A percentile compares a stretch with the other conserved stretches of the same genome.
Evolutionary conservation across 2,113 vertebrate species (phyloP).

Genomic region (Crotalus horridus): DNA sequence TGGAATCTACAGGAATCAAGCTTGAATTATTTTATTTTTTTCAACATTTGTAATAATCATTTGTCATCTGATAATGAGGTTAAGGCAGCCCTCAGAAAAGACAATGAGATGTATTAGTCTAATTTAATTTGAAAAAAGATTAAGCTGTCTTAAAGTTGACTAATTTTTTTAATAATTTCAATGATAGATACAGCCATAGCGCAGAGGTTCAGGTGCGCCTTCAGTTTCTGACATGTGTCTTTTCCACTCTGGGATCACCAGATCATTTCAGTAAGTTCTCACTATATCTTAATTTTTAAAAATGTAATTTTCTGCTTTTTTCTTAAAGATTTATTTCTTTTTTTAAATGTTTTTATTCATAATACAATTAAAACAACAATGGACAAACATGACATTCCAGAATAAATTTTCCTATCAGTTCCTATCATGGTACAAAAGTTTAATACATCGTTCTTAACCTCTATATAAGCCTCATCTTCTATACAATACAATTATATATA

Average conservation of each 20-base stretch:
- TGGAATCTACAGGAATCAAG: background rate
- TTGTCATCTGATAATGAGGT: background rate
- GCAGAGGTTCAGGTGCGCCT: conserved; percentile 97
- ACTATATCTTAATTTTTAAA: background rate
- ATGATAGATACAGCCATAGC: conserved; percentile 91
- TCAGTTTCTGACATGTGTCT: conserved; percentile 97
- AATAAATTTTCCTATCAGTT: too few relatives aligned
- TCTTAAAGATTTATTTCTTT: background rate
- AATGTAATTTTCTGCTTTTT: background rate
- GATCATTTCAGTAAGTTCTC: conserved; percentile 94
- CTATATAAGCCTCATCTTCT: too few relatives aligned
- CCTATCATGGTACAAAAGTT: too few relatives aligned
- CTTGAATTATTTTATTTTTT: background rate
- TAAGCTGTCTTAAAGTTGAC: background rate
- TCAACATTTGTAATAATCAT: background rate
- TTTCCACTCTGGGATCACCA: conserved; percentile 96
- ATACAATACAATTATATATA: too few relatives aligned
- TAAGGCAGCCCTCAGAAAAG: background rate
- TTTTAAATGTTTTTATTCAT: too few relatives aligned
- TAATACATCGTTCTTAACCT: too few relatives aligned
- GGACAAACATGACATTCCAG: too few relatives aligned
- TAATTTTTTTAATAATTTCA: background rate
- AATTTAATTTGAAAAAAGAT: background rate
- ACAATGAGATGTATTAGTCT: background rate
- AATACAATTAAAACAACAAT: too few relatives aligned